Evolutionary conservation across 2,888 invertebrate genomes (phyloP).

Genomic region (Oxytorus armatus): DNA sequence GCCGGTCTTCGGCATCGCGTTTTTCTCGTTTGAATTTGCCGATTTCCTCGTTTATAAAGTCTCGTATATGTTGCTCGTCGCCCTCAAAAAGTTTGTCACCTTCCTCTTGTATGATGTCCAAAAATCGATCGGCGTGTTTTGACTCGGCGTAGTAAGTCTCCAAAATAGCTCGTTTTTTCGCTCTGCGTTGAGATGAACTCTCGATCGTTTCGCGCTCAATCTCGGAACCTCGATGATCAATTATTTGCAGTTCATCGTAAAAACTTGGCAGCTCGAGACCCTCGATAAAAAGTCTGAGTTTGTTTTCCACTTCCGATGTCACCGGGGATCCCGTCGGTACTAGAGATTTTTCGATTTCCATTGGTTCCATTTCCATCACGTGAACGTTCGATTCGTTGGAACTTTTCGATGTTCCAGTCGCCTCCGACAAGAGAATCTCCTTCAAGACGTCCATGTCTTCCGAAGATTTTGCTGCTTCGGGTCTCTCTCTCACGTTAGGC

Average conservation of each 20-base stretch:
- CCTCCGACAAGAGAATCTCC: slow-evolving; percentile 73
- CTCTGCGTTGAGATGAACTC: slow-evolving; percentile 81
- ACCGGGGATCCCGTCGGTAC: slow-evolving; percentile 70
- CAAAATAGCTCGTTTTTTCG: slow-evolving; percentile 86
- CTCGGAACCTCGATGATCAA: slow-evolving; percentile 60
- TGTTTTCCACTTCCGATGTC: slow-evolving; percentile 79
- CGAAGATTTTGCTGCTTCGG: slow-evolving; percentile 72
- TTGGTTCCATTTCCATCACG: slow-evolving; percentile 54
- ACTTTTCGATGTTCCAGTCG: slow-evolving; percentile 82
- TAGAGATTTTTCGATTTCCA: slow-evolving; percentile 47
- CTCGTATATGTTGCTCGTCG: slow-evolving; percentile 82
- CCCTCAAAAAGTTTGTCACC: slow-evolving; percentile 88
- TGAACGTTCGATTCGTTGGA: slow-evolving; percentile 19
- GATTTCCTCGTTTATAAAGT: slow-evolving; percentile 86
- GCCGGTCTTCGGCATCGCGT: slow-evolving; percentile 75
- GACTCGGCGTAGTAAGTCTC: slow-evolving; percentile 87
- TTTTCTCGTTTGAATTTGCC: slow-evolving; percentile 83
- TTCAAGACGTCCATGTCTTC: slow-evolving; percentile 36
- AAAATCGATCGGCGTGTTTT: slow-evolving; percentile 87
- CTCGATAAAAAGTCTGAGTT: slow-evolving; percentile 79
- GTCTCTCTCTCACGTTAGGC: slow-evolving; percentile 64
- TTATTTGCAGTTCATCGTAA: slow-evolving; percentile 61
- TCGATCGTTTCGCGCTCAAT: slow-evolving; percentile 50
- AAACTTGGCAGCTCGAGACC: slow-evolving; percentile 76
- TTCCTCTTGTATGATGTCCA: slow-evolving; percentile 93